Evolutionary conservation across 2,888 invertebrate genomes (phyloP), one percentile per base, ranked within the genome.

Genomic region (Lasioglossum vierecki): DNA sequence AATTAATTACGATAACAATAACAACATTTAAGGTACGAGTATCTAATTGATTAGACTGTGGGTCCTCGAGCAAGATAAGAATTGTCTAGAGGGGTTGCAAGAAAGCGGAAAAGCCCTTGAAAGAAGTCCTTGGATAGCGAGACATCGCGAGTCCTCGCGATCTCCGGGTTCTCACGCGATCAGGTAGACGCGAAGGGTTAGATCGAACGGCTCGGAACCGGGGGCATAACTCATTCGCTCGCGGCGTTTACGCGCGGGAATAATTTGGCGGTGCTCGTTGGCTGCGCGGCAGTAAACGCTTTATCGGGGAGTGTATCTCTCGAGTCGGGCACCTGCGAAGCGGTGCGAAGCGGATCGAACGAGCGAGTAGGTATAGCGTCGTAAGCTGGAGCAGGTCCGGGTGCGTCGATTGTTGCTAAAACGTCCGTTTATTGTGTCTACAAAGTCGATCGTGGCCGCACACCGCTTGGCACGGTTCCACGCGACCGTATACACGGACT

Each of bases 391-490:
- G 80, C 84, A 82, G 87, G 84, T 87, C 79, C 82, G 76, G 80
- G 81, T 49, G 22, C 70, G 41, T 66, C 74, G 79, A 82, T 87
- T 84, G 87, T 84, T 79, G 84, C 80, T 79, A 70, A 87, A 87
- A 87, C 85, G 79, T 68, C 49, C 76, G 80, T 79, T 83, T 89
- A 90, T 90, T 87, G 87, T 77, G 90, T 88, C 88, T 87, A 82
- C 87, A 81, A 84, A 72, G 82, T 80, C 72, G 81, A 76, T 81
- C 71, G 76, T 26, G 46, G 68, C 46, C 39, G 80, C 70, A 68
- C 77, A 73, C 46, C 77, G 68, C 60, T 88, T 87, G 89, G 89
- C 89, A 88, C 70, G 26, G 77, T 83, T 89, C 88, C 89, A 87
- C 83, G 81, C 77, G 60, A 63, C 15, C 60, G 11, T 63, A 30